Percentiles rank a stretch among this genome's conserved stretches.
phyloP scores from a whole-genome alignment of 2,888 invertebrate species.

The Xylocampa areola region DNA sequence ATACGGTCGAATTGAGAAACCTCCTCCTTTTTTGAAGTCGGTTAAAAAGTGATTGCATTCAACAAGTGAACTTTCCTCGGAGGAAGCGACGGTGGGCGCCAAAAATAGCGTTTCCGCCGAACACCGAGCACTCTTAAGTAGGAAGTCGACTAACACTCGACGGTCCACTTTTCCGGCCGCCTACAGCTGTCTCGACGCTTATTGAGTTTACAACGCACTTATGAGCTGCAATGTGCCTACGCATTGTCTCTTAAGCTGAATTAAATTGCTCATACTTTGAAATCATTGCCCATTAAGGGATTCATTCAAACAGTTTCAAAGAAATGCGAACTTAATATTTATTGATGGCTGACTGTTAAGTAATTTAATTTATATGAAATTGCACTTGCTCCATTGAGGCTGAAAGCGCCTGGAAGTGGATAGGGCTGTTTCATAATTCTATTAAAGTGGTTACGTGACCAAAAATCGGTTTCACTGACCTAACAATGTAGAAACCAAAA shows the following conservation, averaged over 20 bases:
- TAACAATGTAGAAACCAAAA: constrained; percentile 15
- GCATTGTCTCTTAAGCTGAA: constrained; percentile 84
- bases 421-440: neutral
- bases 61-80: constrained; percentile 84
- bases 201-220: constrained; percentile 88
- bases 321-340: constrained; percentile 38
- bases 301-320: constrained; percentile 60
- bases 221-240: constrained; percentile 85
- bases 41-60: constrained; percentile 74
- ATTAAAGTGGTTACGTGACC: neutral
- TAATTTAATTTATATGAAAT: neutral
- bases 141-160: constrained; percentile 85
- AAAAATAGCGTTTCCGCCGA: constrained; percentile 88
- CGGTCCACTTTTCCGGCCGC: constrained; percentile 86
- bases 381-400: neutral
- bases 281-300: constrained; percentile 74
- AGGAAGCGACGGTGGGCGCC: constrained; percentile 87
- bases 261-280: constrained; percentile 85
- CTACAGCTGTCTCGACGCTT: constrained; percentile 85
- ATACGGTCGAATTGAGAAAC: too few relatives aligned
- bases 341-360: constrained; percentile 17
- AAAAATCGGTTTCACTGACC: constrained; percentile 7
- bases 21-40: too few relatives aligned
- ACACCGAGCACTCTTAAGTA: constrained; percentile 83
- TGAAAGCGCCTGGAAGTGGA: neutral